Conservation (phyloP, 2,113 vertebrate species). For the Vombatus ursinus region DNA sequence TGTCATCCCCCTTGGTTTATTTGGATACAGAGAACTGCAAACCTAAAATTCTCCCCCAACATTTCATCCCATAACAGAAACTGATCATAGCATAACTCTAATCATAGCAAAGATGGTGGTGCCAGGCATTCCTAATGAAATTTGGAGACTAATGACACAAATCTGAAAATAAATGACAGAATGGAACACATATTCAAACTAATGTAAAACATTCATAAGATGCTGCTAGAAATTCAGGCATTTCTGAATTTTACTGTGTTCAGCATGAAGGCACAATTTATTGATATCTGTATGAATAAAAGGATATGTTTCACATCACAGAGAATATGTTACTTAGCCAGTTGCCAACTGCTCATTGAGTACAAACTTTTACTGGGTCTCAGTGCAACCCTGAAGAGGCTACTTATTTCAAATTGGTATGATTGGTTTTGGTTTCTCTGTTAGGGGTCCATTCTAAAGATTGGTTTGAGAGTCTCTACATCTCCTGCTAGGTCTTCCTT, state of each 20-base stretch:
- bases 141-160: constrained; percentile 2
- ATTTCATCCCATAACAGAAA: not conserved
- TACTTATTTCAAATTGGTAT: not conserved
- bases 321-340: not conserved
- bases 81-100: not conserved
- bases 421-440: not conserved
- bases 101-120: constrained; percentile 1
- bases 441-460: not conserved
- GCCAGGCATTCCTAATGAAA: not conserved
- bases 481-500: too few relatives aligned
- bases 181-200: not conserved
- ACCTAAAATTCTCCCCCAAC: not conserved
- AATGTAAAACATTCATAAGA: not conserved
- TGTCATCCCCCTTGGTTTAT: constrained; percentile 23
- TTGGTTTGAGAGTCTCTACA: not conserved
- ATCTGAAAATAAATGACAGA: constrained; percentile 30
- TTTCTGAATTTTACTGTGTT: not conserved
- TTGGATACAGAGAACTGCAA: constrained; percentile 19
- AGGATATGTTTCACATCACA: not conserved
- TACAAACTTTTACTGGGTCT: constrained; percentile 1
- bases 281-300: not conserved
- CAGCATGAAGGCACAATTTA: constrained; percentile 28
- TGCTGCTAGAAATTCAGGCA: not conserved
- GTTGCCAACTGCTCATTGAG: not conserved
- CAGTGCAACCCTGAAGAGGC: not conserved